Base-by-base conservation (phyloP, 2,113 vertebrate genomes). In the Fulica atra region DNA sequence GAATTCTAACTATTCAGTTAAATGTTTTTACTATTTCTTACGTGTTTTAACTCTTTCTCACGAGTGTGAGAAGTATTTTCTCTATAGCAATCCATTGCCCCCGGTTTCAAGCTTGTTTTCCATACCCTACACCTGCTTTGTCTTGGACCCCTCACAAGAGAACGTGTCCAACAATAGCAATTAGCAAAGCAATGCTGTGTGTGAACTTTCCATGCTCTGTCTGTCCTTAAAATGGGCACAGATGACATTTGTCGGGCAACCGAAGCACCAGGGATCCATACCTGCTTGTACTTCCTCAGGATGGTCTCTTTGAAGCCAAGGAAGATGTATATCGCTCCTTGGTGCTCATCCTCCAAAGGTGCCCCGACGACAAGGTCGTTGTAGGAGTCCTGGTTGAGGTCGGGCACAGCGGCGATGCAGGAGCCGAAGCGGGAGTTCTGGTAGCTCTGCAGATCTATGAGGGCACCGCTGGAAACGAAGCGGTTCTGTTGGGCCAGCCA, bases 361-460 rank as follows among this genome's bases (percentile, higher is more conserved):
- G 99, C 99, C 13, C 99, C 99, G 0, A 99, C 98, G 33, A 99
- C 99, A 53, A 99, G 95, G 74, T 99, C 99, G 0, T 98, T 99
- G 97, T 98, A 99, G 72, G 98, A 98, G 31, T 99, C 99, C 9
- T 99, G 99, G 29, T 99, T 99, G 88, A 99, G 98, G 89, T 99
- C 99, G 0, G 98, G 98, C 10, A 99, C 98, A 0, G 99, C 98
- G 7, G 98, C 98, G 1, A 99, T 98, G 66, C 99, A 98, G 12
- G 99, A 98, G 13, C 99, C 99, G 1, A 99, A 99, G 4, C 99
- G 98, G 60, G 99, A 98, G 4, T 99, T 99, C 97, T 99, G 99
- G 79, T 99, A 98, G 14, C 98, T 96, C 38, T 98, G 98, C 26
- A 98, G 97, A 35, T 99, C 98, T 91, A 97, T 83, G 21, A 99